phyloP scores from a whole-genome alignment of 2,888 invertebrate species.

The Neuroscelio doddi region DNA sequence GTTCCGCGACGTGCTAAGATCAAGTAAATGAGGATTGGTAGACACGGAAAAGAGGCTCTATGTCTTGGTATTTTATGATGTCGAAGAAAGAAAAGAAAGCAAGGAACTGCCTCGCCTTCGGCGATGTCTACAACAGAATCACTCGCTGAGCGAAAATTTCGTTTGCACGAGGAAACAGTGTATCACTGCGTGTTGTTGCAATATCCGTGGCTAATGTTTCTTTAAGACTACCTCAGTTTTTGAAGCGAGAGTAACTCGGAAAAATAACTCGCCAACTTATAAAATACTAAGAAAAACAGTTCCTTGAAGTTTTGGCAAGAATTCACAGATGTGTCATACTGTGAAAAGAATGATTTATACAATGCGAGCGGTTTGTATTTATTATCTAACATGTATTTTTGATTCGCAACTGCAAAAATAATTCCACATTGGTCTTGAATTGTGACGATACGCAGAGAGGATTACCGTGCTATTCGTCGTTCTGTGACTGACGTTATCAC shows the following conservation, averaged over 20 bases:
- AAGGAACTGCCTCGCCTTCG: constrained; percentile 5
- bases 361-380: too few relatives aligned
- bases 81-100: constrained; percentile 17
- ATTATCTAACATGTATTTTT: too few relatives aligned
- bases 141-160: constrained; percentile 23
- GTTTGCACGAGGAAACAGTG: constrained; percentile 25
- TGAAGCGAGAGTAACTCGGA: too few relatives aligned
- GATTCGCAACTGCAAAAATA: constrained; percentile 7
- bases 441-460: constrained; percentile 25
- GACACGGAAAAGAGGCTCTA: constrained; percentile 12
- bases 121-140: constrained; percentile 18
- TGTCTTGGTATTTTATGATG: constrained; percentile 28
- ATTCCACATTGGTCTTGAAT: constrained; percentile 8
- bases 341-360: too few relatives aligned
- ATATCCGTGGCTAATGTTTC: constrained; percentile 17
- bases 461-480: constrained; percentile 51
- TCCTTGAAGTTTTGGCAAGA: too few relatives aligned
- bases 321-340: too few relatives aligned
- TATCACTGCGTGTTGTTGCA: constrained; percentile 20
- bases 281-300: too few relatives aligned
- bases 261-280: too few relatives aligned
- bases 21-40: constrained; percentile 21
- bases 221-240: constrained; percentile 8
- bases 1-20: constrained; percentile 8
- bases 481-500: constrained; percentile 63